Conservation (phyloP, 2,888 invertebrate genomes). For the Volucella inanis region DNA sequence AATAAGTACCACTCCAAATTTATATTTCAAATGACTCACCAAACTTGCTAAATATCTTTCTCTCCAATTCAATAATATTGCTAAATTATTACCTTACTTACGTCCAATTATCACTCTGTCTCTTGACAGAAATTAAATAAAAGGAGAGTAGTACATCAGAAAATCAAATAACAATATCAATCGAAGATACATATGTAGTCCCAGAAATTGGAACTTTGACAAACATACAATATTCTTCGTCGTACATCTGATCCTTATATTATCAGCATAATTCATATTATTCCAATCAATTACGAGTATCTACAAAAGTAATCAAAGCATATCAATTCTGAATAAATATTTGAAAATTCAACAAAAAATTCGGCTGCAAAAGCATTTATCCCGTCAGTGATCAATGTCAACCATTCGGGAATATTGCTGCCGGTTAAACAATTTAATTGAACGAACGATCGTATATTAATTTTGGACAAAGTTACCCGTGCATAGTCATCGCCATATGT, state of each 20-base stretch:
- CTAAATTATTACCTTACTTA: conserved; percentile 36
- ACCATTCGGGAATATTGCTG: conserved; percentile 29
- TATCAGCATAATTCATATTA: too few relatives aligned
- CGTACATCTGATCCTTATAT: too few relatives aligned
- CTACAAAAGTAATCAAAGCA: not conserved
- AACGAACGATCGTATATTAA: conserved; percentile 35
- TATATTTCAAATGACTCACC: conserved; percentile 44
- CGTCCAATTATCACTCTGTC: conserved; percentile 56
- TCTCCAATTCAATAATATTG: conserved; percentile 20
- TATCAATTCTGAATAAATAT: conserved; percentile 2
- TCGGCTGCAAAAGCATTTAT: conserved; percentile 2
- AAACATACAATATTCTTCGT: too few relatives aligned
- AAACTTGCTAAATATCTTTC: conserved; percentile 50
- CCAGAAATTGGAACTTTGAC: too few relatives aligned
- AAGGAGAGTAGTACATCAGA: conserved; percentile 6
- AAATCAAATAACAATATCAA: conserved; percentile 12
- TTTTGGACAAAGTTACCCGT: conserved; percentile 14
- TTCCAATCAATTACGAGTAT: too few relatives aligned
- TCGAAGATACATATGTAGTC: not conserved
- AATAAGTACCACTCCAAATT: conserved; percentile 11
- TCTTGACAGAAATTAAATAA: conserved; percentile 7
- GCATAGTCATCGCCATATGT: too few relatives aligned
- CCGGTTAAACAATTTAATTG: conserved; percentile 58
- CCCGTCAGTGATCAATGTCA: conserved; percentile 24
- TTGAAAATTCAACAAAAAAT: conserved; percentile 2